Evolutionary conservation across 2,888 invertebrate genomes (phyloP).

Genomic region (Lithophane leautieri): DNA sequence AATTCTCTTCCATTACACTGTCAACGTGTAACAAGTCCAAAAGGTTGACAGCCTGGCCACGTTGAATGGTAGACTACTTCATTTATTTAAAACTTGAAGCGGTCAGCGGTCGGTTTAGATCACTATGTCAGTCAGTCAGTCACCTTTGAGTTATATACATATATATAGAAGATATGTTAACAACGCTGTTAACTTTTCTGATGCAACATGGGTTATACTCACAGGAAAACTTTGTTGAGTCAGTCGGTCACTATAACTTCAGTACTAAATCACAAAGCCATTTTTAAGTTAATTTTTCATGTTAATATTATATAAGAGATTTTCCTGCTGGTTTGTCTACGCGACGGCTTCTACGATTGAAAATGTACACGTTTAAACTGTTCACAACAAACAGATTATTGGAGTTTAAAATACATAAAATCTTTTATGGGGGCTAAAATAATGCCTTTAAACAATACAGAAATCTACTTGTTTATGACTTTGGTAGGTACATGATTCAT

Average conservation of each 20-base stretch:
- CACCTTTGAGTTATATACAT: too few species aligned
- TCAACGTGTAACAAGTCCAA: slow-evolving; percentile 8
- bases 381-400: slow-evolving; percentile 9
- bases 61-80: slow-evolving; percentile 17
- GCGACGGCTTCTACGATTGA: slow-evolving; percentile 14
- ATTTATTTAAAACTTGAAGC: slow-evolving; percentile 10
- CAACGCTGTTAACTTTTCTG: neutral
- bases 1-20: neutral
- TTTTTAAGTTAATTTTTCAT: slow-evolving; percentile 14
- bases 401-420: neutral
- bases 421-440: too few species aligned
- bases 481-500: too few species aligned
- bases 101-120: too few species aligned
- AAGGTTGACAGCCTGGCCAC: slow-evolving; percentile 8
- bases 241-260: neutral
- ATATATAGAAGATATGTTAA: too few species aligned
- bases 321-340: slow-evolving; percentile 35
- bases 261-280: slow-evolving; percentile 2
- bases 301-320: slow-evolving; percentile 20
- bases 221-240: slow-evolving; percentile 12
- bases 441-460: too few species aligned
- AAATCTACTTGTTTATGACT: too few species aligned
- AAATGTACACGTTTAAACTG: slow-evolving; percentile 4
- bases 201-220: neutral
- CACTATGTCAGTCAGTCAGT: too few species aligned